These are phyloP conservation scores for Euzetes globulus DNA, from an alignment of 2,888 invertebrate genomes.

Conservation along the genomic window DNA sequence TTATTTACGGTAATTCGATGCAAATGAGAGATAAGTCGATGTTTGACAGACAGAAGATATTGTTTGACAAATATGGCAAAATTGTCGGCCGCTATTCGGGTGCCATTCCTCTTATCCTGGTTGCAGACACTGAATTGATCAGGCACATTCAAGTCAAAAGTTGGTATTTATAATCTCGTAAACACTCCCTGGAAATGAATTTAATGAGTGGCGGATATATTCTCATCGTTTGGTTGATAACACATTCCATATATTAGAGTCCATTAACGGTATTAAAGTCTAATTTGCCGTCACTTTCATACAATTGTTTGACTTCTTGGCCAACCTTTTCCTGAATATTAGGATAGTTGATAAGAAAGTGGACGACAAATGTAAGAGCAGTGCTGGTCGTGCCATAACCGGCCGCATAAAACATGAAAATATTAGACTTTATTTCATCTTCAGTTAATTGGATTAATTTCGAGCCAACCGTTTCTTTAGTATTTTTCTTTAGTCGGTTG, in stretches of 20 bases:
- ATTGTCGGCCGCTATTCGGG: too few species aligned
- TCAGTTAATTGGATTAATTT: slow-evolving; percentile 20
- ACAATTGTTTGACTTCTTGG: slow-evolving; percentile 33
- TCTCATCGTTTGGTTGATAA: slow-evolving; percentile 38
- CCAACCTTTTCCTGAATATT: slow-evolving; percentile 39
- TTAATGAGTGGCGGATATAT: slow-evolving; percentile 40
- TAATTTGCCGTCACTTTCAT: slow-evolving; percentile 34
- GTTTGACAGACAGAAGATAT: too few species aligned
- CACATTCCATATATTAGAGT: slow-evolving; percentile 38
- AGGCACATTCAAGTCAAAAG: too few species aligned
- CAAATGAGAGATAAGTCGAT: too few species aligned
- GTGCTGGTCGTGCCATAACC: slow-evolving; percentile 41
- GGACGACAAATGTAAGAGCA: slow-evolving; percentile 38
- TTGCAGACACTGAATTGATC: too few species aligned
- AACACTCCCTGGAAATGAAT: slow-evolving; percentile 37
- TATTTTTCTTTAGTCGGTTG: not conserved
- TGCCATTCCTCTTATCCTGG: too few species aligned
- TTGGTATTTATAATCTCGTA: slow-evolving; percentile 34
- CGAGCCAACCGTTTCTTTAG: too few species aligned
- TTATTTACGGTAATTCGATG: too few species aligned
- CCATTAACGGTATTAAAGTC: slow-evolving; percentile 38
- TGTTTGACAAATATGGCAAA: too few species aligned
- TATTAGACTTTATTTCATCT: slow-evolving; percentile 34
- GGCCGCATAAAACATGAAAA: slow-evolving; percentile 34
- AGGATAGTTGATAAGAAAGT: slow-evolving; percentile 37